phyloP scores from a whole-genome alignment of 1,140 invertebrate genomes.

The Octopus sinensis region DNA sequence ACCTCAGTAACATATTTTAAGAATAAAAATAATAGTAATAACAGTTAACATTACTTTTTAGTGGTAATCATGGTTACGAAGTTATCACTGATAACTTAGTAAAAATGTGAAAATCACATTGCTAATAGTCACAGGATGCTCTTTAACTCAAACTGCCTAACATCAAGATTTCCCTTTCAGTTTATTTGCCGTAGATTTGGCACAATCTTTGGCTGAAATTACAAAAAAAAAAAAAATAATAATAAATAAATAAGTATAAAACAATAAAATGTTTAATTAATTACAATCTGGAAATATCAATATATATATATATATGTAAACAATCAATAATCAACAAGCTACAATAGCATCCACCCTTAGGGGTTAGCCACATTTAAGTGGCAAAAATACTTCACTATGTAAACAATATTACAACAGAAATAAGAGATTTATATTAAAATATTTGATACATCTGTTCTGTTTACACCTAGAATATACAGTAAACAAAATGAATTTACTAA shows the following conservation, averaged over 20 bases:
- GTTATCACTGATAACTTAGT: too few relatives aligned
- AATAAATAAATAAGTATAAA: neutral
- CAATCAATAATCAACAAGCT: neutral
- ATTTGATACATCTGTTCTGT: neutral
- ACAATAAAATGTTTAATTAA: neutral
- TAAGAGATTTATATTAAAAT: neutral
- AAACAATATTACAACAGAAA: neutral
- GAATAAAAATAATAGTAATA: too few relatives aligned
- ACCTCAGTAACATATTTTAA: too few relatives aligned
- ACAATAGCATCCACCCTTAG: neutral
- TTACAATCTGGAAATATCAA: neutral
- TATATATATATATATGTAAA: constrained; percentile 8
- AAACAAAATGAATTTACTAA: neutral
- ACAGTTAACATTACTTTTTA: too few relatives aligned
- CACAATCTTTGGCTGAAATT: constrained; percentile 25
- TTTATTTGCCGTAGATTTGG: constrained; percentile 23
- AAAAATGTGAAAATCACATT: too few relatives aligned
- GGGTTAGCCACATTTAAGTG: too few relatives aligned
- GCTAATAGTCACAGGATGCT: too few relatives aligned
- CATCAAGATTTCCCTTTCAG: constrained; percentile 30
- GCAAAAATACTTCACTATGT: neutral
- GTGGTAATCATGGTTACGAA: too few relatives aligned
- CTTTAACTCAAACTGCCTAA: neutral
- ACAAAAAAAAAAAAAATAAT: neutral
- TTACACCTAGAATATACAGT: neutral